Base-by-base conservation (phyloP, 1,140 invertebrate genomes). In the Pseudoatta argentina region DNA sequence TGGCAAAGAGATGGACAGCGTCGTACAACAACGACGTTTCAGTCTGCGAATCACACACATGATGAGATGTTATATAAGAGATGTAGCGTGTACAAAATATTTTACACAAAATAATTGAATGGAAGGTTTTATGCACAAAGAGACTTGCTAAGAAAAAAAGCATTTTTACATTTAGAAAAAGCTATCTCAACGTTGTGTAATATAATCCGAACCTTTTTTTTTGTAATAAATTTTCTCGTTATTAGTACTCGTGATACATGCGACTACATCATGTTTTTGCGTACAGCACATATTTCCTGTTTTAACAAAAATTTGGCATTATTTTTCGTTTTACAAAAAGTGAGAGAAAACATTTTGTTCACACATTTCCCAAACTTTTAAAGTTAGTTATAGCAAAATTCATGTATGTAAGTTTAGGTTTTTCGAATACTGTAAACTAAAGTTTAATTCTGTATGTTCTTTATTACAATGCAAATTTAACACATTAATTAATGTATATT, bases 1-100 rank as follows among this genome's bases (percentile, higher is more conserved):
- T 98, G n/a, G 98, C 98, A 92, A 99, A 99, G 73, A 99, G 95
- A 94, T 98, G 97, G 30, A 99, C 98, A 4, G 98, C 98, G 93
- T 99, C 99, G 93, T 99, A 99, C 96, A 99, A 98, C 64, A 99
- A 95, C 3, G 98, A 98, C 6, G 98, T 98, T 95, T 99, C 98
- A 81, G 98, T 99, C 98, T 99, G 96, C 51, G 96, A 95, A 86
- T 16, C 6, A 3, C 27, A 55, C 2, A 24, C 18, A 63, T 48
- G 67, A 48, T 66, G 27, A 73, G 8, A 48, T 59, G 34, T 44
- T 16, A 81, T 72, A 21, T 39, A 12, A 55, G 30, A 55, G 39
- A 69, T 44, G 8, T 12, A 14, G 48, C 44, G n/a, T 34, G 16
- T 73, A 48, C 12, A 44, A 44, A 2, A 59, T 71, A 82, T 73